Base-by-base conservation (phyloP, 1,140 invertebrate species). In the Scaptomyza hsui region DNA sequence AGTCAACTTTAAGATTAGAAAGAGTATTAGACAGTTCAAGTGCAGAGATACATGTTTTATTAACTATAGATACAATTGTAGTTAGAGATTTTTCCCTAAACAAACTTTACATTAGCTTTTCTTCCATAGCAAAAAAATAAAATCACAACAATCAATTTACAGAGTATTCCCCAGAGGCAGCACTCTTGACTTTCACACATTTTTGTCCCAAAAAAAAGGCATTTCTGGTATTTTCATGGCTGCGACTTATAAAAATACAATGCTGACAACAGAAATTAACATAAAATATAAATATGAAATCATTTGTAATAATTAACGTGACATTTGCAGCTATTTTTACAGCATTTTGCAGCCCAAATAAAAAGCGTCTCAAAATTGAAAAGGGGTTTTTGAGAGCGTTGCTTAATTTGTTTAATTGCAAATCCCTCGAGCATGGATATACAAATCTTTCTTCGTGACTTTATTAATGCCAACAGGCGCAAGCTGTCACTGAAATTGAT, bases 221-320 rank as follows among this genome's bases (percentile, higher is more conserved):
- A 86, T 85, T 85, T 55, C 45, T 70, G 64, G 56, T 29, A 85
- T 86, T 80, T 85, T 72, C 75, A 83, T 57, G 62, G 67, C 35
- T 69, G 16, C 53, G 41, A 69, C 77, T 61, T 67, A 72, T 53
- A 53, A 59, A 76, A 80, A 76, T 70, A 76, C 45, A 75, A 51
- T 42, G 68, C 69, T 60, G 59, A 81, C 78, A 82, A 59, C 57
- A 18, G 47, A 56, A 73, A 81, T 65, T 73, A 61, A 61, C 69
- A 68, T 44, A 41, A 49, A 37, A 60, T 79, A 85, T 76, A 75
- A 82, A 88, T 82, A 57, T 71, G 56, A 75, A 61, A 78, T 76
- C 61, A 88, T 88, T 88, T 88, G 82, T 88, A 88, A 88, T 88
- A 88, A 88, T 88, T 88, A 88, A 63, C 55, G 47, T 29, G 74